These are phyloP conservation scores for Drosophila micromelanica DNA, from an alignment of 1,140 invertebrate species.

Conservation along the genomic window DNA sequence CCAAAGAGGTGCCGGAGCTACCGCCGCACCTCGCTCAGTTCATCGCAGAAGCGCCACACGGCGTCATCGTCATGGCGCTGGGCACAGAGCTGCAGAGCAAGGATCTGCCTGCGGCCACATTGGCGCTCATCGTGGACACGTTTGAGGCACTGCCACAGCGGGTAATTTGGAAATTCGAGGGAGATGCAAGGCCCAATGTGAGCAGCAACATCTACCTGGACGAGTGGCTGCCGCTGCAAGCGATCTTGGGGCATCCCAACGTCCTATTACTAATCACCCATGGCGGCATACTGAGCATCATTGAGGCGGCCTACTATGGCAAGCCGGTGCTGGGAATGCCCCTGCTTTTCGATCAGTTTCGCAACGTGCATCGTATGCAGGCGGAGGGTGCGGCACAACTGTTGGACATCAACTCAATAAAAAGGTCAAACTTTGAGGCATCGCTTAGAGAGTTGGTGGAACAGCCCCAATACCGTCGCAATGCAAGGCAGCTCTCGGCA, in stretches of 20 bases:
- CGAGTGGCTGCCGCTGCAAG: slow-evolving; percentile 89
- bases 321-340: slow-evolving; percentile 90
- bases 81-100: slow-evolving; percentile 86
- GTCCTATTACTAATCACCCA: slow-evolving; percentile 89
- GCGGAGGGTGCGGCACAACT: slow-evolving; percentile 83
- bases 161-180: slow-evolving; percentile 89
- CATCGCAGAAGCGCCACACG: slow-evolving; percentile 86
- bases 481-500: slow-evolving; percentile 85
- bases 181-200: slow-evolving; percentile 84
- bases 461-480: slow-evolving; percentile 66
- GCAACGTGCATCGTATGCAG: slow-evolving; percentile 85
- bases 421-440: slow-evolving; percentile 21
- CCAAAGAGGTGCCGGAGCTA: slow-evolving; percentile 82
- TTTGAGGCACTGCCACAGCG: slow-evolving; percentile 86
- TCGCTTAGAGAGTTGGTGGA: slow-evolving; percentile 48
- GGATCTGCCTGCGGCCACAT: slow-evolving; percentile 85
- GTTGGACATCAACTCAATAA: slow-evolving; percentile 44
- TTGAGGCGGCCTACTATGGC: slow-evolving; percentile 89
- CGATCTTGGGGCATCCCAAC: slow-evolving; percentile 89
- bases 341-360: slow-evolving; percentile 87
- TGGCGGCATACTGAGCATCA: slow-evolving; percentile 88
- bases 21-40: slow-evolving; percentile 80
- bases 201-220: slow-evolving; percentile 87
- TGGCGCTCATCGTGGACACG: slow-evolving; percentile 85
- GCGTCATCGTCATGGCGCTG: slow-evolving; percentile 87